phyloP scores from a whole-genome alignment of 2,888 invertebrate species.

The Tiliacea aurago region DNA sequence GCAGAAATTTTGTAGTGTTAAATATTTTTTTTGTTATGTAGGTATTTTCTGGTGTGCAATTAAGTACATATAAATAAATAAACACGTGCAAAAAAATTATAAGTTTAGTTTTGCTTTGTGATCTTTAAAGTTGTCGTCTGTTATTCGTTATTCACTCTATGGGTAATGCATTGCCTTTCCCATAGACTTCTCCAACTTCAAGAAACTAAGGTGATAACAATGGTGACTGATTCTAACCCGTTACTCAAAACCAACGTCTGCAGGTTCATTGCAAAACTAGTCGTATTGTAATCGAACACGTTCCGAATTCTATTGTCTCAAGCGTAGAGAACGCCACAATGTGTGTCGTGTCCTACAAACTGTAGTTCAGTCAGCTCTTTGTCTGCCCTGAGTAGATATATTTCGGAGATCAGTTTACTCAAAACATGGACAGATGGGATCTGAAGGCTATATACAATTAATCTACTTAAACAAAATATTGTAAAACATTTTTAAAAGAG shows the following conservation, averaged over 20 bases:
- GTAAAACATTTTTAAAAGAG: no score
- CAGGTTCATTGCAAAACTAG: neutral
- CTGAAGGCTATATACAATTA: no score
- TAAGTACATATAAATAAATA: no score
- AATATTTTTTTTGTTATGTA: no score
- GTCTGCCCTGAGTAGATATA: neutral
- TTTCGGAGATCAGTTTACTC: neutral
- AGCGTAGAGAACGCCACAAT: neutral
- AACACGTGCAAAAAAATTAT: neutral
- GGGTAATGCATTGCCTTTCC: neutral
- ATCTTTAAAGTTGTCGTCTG: neutral
- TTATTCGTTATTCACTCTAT: neutral
- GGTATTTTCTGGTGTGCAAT: no score
- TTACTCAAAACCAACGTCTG: neutral
- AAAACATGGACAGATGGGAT: neutral
- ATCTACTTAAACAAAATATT: no score
- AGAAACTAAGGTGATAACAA: neutral
- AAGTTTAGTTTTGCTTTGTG: neutral
- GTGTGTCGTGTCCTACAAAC: neutral
- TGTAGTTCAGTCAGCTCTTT: neutral
- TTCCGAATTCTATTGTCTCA: slow-evolving; percentile 2
- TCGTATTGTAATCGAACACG: neutral
- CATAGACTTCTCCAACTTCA: neutral
- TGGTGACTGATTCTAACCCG: neutral
- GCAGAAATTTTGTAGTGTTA: no score